phyloP scores from a whole-genome alignment of 2,888 invertebrate genomes.

The Amorpha juglandis region DNA sequence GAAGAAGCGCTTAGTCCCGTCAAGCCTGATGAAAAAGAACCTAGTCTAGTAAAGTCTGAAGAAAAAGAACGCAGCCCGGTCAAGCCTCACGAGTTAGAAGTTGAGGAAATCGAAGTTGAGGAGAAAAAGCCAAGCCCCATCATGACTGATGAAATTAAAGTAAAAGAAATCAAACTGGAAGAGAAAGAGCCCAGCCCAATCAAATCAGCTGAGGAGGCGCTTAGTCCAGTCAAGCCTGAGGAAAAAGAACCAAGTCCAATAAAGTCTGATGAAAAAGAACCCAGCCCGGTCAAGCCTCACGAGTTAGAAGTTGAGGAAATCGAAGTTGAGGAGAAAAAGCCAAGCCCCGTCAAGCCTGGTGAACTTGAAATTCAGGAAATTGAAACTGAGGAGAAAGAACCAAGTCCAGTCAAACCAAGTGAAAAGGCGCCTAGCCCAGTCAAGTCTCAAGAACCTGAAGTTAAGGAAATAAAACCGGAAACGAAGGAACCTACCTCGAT shows the following conservation, averaged over 20 bases:
- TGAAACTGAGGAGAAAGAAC: too few species aligned
- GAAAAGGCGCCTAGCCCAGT: not conserved
- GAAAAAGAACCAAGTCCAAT: too few species aligned
- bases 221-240: slow-evolving; percentile 14
- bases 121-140: too few species aligned
- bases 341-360: not conserved
- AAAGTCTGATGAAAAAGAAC: slow-evolving; percentile 28
- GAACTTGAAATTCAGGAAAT: too few species aligned
- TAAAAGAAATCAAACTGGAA: too few species aligned
- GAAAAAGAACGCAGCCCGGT: too few species aligned
- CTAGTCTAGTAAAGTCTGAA: not conserved
- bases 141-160: too few species aligned
- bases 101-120: too few species aligned
- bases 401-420: not conserved
- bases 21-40: too few species aligned
- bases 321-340: not conserved
- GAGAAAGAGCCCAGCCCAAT: slow-evolving; percentile 21
- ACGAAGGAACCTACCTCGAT: not conserved
- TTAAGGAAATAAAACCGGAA: not conserved
- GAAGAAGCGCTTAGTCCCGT: too few species aligned
- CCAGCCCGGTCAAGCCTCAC: slow-evolving; percentile 21
- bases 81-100: too few species aligned
- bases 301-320: not conserved
- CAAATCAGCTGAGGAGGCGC: too few species aligned
- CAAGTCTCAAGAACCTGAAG: not conserved